These are phyloP conservation scores for Mugil cephalus DNA, from an alignment of 2,113 vertebrate species.

Conservation along the genomic window DNA sequence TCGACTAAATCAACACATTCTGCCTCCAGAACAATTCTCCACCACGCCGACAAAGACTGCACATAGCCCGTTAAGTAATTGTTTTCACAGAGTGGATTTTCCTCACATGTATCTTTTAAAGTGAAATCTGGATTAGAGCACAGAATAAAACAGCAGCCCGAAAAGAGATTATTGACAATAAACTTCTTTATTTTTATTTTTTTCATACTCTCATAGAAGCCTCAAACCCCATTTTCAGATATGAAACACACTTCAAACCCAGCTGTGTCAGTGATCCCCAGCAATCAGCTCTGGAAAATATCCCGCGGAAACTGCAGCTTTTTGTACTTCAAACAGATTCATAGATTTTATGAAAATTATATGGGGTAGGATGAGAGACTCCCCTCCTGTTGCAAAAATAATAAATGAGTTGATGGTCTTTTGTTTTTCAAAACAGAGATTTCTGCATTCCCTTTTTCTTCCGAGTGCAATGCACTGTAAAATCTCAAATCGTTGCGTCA, in stretches of 20 bases:
- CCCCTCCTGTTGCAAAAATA: too few relatives aligned
- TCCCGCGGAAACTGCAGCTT: background rate
- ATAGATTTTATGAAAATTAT: background rate
- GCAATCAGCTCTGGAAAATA: background rate
- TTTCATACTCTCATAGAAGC: background rate
- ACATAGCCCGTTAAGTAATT: background rate
- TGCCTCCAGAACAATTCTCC: constrained; percentile 6
- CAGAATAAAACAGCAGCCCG: background rate
- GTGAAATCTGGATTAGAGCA: constrained; percentile 10
- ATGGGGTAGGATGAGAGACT: too few relatives aligned
- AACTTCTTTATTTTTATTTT: background rate
- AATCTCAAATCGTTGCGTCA: too few relatives aligned
- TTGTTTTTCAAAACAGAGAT: background rate
- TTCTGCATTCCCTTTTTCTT: background rate
- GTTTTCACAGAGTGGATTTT: constrained; percentile 14
- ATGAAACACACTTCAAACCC: background rate
- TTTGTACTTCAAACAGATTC: background rate
- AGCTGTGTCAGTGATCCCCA: background rate
- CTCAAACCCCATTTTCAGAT: background rate
- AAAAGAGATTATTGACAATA: background rate
- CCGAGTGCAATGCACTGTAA: background rate
- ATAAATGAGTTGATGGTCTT: background rate
- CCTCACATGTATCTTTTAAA: background rate
- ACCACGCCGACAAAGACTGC: background rate
- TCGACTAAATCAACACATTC: constrained; percentile 44